A percentile compares a stretch with the other conserved stretches of the same genome.
phyloP scores from a whole-genome alignment of 2,888 invertebrate genomes.

The Sipha maydis region DNA sequence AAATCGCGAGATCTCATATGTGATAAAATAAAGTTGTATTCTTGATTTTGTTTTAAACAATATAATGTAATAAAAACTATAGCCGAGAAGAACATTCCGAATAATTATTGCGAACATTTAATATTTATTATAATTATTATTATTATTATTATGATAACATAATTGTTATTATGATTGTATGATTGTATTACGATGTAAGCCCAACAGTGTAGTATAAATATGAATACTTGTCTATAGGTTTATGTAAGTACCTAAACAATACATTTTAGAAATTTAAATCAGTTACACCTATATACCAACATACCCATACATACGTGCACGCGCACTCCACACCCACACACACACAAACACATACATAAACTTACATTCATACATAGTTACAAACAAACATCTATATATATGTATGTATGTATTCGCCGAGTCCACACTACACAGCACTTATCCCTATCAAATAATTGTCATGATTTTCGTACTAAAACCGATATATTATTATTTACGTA shows the following conservation, averaged over 20 bases:
- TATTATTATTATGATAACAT: slow-evolving; percentile 22
- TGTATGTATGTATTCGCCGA: neutral
- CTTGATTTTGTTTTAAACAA: slow-evolving; percentile 14
- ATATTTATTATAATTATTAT: slow-evolving; percentile 8
- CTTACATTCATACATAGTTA: neutral
- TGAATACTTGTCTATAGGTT: neutral
- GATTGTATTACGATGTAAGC: neutral
- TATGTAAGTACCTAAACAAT: neutral
- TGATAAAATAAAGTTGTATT: slow-evolving; percentile 45
- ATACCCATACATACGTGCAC: neutral
- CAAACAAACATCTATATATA: neutral
- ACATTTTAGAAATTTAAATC: neutral
- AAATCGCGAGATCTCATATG: slow-evolving; percentile 50
- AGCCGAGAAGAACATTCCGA: neutral
- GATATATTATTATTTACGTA: neutral
- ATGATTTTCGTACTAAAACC: neutral
- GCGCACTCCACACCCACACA: neutral
- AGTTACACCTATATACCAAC: neutral
- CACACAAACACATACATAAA: neutral
- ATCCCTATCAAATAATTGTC: neutral
- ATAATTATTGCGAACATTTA: slow-evolving; percentile 27
- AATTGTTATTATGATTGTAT: neutral
- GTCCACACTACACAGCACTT: neutral
- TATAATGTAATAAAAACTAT: neutral
- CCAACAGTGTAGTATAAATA: neutral